Evolutionary conservation across 1,140 invertebrate species (phyloP), one percentile per base, ranked within the genome.

Genomic region (Apocrypta bakeri): DNA sequence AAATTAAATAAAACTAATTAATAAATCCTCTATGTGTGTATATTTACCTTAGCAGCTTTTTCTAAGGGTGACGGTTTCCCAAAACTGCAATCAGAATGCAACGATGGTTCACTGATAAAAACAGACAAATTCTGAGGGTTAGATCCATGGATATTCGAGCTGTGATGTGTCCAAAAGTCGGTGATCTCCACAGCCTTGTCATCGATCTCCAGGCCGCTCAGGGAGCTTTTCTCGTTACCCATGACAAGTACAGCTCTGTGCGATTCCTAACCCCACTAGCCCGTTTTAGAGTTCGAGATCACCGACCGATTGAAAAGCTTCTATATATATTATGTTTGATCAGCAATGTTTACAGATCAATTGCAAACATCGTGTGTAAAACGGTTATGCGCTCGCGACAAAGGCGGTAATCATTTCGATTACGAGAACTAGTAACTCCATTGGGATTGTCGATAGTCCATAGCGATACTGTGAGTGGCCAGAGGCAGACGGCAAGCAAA

Each of bases 131-230:
- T 94, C 84, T 94, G 93, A 85, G 87, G 90, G 92, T 89, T 93
- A 87, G 88, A 93, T 7, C 87, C 92, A 42, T 92, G 92, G 21
- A 95, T 92, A 66, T 90, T 94, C 0, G 95, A 95, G 83, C 94
- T 94, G 91, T 96, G 94, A 84, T 96, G 95, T 25, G 94, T 92
- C 95, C 95, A 97, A 89, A 95, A 96, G 86, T 96, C 95, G 33
- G 95, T 95, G 4, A 94, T 93, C 90, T 96, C 95, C 1, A 95
- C 91, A 14, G 95, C 93, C 88, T 95, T 96, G 85, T 96, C 94
- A 75, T 96, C 95, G 79, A 96, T 94, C 89, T 95, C 94, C 56
- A 96, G 90, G 12, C 95, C 95, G 85, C 93, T 94, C 72, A 95
- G 91, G 83, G 95, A 94, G 85, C 96, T 96, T 85, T 93, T 93